Conservation (phyloP, 2,888 invertebrate genomes). For the Liopterus haemorrhoidalis region DNA sequence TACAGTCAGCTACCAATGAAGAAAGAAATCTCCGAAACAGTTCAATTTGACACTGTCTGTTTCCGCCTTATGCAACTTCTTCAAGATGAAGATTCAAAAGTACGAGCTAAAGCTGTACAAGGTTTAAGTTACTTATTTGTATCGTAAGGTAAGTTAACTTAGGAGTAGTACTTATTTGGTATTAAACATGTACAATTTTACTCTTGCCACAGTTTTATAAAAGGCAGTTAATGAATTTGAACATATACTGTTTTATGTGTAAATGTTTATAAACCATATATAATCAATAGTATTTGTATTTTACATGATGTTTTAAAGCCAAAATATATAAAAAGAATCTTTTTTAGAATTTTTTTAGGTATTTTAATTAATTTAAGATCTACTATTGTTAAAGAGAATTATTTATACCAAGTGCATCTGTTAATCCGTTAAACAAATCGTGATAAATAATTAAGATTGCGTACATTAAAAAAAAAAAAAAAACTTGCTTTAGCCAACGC, state of each 20-base stretch:
- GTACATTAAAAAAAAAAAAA: background rate
- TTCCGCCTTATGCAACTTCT: constrained; percentile 53
- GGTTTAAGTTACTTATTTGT: constrained; percentile 49
- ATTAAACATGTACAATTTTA: constrained; percentile 4
- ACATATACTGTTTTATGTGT: background rate
- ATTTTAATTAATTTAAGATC: background rate
- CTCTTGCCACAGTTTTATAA: background rate
- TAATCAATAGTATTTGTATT: background rate
- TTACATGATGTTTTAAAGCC: background rate
- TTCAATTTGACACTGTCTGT: constrained; percentile 45
- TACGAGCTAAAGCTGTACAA: constrained; percentile 53
- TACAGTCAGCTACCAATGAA: constrained; percentile 37
- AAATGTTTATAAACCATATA: background rate
- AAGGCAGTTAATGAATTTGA: background rate
- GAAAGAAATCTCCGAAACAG: constrained; percentile 36
- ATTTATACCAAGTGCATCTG: background rate
- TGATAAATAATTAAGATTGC: background rate
- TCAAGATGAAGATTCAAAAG: constrained; percentile 51
- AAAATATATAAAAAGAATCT: background rate
- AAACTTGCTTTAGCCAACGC: background rate
- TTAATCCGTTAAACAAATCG: background rate
- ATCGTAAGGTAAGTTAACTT: background rate
- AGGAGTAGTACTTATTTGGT: background rate
- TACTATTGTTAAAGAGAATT: background rate
- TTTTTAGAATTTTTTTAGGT: background rate